These are phyloP conservation scores for Micromussa lordhowensis DNA, from an alignment of 92 coral and sea anemone species.

Conservation along the genomic window DNA sequence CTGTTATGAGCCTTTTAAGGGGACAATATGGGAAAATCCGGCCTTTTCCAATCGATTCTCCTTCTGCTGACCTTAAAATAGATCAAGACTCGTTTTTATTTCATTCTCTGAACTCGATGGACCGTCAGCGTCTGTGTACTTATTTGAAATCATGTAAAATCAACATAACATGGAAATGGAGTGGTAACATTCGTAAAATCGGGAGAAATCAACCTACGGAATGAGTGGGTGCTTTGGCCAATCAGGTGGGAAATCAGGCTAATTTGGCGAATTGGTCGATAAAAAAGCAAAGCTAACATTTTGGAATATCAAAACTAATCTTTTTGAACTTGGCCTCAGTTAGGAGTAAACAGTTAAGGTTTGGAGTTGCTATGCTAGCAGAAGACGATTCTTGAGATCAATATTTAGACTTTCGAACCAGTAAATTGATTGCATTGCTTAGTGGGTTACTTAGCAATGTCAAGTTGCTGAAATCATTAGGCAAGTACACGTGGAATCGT, in stretches of 20 bases:
- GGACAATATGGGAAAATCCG: no score
- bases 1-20: no score
- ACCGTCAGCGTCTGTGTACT: neutral
- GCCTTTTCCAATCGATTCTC: no score
- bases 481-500: no score
- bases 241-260: neutral
- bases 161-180: neutral
- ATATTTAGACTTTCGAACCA: neutral
- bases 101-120: neutral
- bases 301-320: no score
- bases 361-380: slow-evolving; percentile 10
- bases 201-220: neutral
- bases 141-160: neutral
- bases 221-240: neutral
- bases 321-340: neutral
- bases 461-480: no score
- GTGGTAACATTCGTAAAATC: neutral
- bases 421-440: neutral
- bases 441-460: neutral
- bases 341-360: neutral
- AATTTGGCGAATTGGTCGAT: neutral
- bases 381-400: neutral
- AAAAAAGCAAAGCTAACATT: no score
- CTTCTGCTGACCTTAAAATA: no score
- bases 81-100: neutral